Conservation (phyloP, 2,888 invertebrate genomes). For the Chrysolina haemoptera region DNA sequence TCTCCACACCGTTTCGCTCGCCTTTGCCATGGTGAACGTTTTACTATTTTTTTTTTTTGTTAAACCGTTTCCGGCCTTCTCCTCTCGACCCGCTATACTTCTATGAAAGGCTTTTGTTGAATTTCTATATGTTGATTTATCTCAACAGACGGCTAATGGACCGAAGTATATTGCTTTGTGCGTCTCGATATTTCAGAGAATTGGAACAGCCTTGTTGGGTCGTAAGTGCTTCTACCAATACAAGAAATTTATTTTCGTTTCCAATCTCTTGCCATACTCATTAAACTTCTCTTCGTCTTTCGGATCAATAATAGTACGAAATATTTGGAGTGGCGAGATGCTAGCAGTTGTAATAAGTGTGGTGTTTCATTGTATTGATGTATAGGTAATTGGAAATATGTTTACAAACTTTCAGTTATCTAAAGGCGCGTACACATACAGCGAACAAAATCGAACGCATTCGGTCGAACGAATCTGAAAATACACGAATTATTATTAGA, state of each 20-base stretch:
- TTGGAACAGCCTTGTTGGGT: constrained; percentile 36
- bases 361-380: too few relatives aligned
- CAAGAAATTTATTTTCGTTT: constrained; percentile 36
- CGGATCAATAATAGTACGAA: background rate
- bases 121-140: constrained; percentile 44
- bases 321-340: background rate
- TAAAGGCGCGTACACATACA: too few relatives aligned
- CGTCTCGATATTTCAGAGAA: constrained; percentile 38
- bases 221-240: constrained; percentile 36
- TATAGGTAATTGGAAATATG: too few relatives aligned
- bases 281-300: constrained; percentile 32
- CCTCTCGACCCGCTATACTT: background rate
- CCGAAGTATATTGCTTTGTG: constrained; percentile 47
- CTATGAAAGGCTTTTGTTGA: constrained; percentile 20
- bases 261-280: constrained; percentile 1
- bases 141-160: constrained; percentile 45
- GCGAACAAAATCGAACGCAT: too few relatives aligned
- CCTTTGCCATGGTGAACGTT: constrained; percentile 3
- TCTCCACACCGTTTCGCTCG: background rate
- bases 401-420: too few relatives aligned
- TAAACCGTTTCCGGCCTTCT: constrained; percentile 14
- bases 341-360: too few relatives aligned
- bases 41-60: constrained; percentile 20
- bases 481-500: too few relatives aligned
- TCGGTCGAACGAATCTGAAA: too few relatives aligned